Conservation (phyloP, 2,888 invertebrate species). For the Disparrhopalites patrizii region DNA sequence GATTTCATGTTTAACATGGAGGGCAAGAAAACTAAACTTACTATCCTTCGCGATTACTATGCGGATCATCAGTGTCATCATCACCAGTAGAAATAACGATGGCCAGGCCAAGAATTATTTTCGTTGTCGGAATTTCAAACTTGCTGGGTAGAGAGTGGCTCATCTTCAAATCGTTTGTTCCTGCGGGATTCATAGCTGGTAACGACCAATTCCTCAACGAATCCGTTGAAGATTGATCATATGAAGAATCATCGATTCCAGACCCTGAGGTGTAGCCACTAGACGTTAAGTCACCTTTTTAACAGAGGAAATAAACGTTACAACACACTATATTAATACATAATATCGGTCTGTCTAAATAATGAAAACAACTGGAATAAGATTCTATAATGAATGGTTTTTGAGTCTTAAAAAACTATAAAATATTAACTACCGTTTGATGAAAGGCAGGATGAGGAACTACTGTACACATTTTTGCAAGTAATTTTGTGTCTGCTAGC, state of each 20-base stretch:
- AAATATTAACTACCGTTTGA: constrained; percentile 12
- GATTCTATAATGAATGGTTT: not conserved
- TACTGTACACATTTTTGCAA: constrained; percentile 7
- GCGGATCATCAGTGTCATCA: constrained; percentile 17
- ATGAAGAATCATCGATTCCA: constrained; percentile 24
- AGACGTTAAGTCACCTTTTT: constrained; percentile 23
- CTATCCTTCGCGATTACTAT: constrained; percentile 14
- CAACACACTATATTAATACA: not conserved
- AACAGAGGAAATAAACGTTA: not conserved
- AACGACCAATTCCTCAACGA: constrained; percentile 24
- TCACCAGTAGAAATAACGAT: constrained; percentile 28
- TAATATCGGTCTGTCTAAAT: no score
- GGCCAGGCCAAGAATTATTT: constrained; percentile 31
- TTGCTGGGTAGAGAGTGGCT: constrained; percentile 29
- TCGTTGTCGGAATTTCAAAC: constrained; percentile 19
- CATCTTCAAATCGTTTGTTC: constrained; percentile 13
- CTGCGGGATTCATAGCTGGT: constrained; percentile 9
- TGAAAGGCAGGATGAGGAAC: constrained; percentile 14
- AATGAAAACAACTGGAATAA: not conserved
- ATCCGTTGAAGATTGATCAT: constrained; percentile 19
- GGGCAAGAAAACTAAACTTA: not conserved
- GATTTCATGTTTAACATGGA: no score
- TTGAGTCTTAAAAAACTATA: no score
- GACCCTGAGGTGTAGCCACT: constrained; percentile 25
- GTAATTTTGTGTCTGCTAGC: not conserved